Evolutionary conservation across 2,888 invertebrate species (phyloP).

Genomic region (Alviniconcha strummeri): DNA sequence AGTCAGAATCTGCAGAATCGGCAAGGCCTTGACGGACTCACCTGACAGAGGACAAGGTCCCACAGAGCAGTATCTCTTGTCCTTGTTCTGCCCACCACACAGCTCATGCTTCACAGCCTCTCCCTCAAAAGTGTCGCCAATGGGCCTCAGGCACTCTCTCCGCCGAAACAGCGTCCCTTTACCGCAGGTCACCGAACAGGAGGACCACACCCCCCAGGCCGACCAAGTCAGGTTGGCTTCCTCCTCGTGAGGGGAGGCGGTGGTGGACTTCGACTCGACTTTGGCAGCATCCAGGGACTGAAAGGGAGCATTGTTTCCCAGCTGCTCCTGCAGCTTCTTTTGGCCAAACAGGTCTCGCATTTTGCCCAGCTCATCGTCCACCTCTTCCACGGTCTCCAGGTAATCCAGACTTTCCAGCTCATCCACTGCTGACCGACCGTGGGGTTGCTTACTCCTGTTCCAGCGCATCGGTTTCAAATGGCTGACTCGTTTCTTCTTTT

Average conservation of each 20-base stretch:
- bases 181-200: slow-evolving; percentile 21
- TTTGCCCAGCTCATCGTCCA: neutral
- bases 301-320: neutral
- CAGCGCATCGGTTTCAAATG: neutral
- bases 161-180: neutral
- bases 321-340: neutral
- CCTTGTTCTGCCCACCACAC: neutral
- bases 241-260: neutral
- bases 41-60: neutral
- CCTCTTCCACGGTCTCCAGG: neutral
- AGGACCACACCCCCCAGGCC: slow-evolving; percentile 21
- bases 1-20: no score
- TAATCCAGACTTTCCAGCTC: neutral
- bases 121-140: slow-evolving; percentile 10
- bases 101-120: neutral
- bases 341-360: neutral
- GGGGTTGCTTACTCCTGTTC: neutral
- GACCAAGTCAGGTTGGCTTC: neutral
- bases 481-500: no score
- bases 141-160: neutral
- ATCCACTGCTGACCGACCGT: neutral
- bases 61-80: neutral
- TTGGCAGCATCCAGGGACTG: neutral
- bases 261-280: neutral
- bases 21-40: neutral